Base-by-base conservation (phyloP, 1,140 invertebrate species). In the Panonychus citri region DNA sequence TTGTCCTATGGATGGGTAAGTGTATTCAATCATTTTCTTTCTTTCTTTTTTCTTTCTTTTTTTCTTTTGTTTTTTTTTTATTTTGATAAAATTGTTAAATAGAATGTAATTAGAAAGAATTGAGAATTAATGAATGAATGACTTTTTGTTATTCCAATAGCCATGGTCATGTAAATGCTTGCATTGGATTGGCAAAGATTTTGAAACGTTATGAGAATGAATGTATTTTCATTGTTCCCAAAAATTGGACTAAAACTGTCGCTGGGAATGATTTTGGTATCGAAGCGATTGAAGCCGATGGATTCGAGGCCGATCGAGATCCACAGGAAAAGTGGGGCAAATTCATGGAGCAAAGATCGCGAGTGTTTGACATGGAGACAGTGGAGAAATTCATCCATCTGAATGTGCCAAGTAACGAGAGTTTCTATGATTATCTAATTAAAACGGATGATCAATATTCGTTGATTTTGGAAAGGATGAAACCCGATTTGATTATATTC, bases 401-500 rank as follows among this genome's bases (percentile, higher is more conserved):
- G 8, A 46, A 24, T 46, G n/a, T 46, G 5, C n/a, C n/a, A 19
- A 24, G 7, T 46, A 7, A 21, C 2, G 3, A 46, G 19, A 21
- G 10, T 19, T 46, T 54, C 15, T 39, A 7, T 19, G n/a, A 24
- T 21, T 46, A 21, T 24, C 10, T 4, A 8, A n/a, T 46, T 1
- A 46, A 46, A 7, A 21, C n/a, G 10, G n/a, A 46, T 19, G 43
- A 46, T 19, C 21, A n/a, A 7, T 46, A 46, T 46, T 10, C n/a
- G n/a, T 10, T 21, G 43, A 7, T 46, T n/a, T 24, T 58, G 7
- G 34, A 54, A n/a, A 12, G 40, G 39, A 39, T 58, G 10, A 25
- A 55, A 26, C 57, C 57, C 2, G 57, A 58, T 28, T 26, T 58
- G 12, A 58, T 58, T 51, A 25, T 55, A 7, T 13, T 55, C 17